phyloP scores from a whole-genome alignment of 2,888 invertebrate genomes.

The Hybos culiciformis region DNA sequence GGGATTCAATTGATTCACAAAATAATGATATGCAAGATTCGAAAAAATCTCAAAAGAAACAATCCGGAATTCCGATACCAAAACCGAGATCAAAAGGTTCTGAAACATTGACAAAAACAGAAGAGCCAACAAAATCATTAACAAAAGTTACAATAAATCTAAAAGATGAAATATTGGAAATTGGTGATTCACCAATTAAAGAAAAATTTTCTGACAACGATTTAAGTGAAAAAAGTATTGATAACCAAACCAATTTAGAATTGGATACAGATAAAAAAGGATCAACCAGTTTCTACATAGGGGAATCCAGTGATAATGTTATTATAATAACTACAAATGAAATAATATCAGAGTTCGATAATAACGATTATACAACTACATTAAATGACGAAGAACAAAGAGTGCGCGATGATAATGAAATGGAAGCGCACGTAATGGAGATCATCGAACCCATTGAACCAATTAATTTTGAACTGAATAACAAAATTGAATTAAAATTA shows the following conservation, averaged over 20 bases:
- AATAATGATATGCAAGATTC: slow-evolving; percentile 1
- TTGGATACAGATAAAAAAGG: too few species aligned
- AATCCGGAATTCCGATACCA: slow-evolving; percentile 23
- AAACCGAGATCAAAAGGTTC: slow-evolving; percentile 30
- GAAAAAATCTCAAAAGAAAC: slow-evolving; percentile 3
- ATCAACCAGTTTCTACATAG: slow-evolving; percentile 36
- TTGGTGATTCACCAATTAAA: slow-evolving; percentile 9
- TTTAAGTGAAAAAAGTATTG: slow-evolving; percentile 12
- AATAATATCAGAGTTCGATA: slow-evolving; percentile 12
- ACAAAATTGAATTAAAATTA: slow-evolving; percentile 13
- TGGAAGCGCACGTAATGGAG: slow-evolving; percentile 16
- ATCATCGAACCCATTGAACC: slow-evolving; percentile 5
- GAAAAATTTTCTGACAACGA: slow-evolving; percentile 10
- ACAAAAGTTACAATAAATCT: slow-evolving; percentile 14
- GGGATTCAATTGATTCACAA: slow-evolving; percentile 14
- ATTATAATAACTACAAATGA: slow-evolving; percentile 26
- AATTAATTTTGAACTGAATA: not conserved
- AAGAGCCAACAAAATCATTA: slow-evolving; percentile 9
- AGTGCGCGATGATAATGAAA: not conserved
- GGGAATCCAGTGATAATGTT: slow-evolving; percentile 33
- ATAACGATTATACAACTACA: slow-evolving; percentile 14
- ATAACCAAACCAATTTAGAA: slow-evolving; percentile 7
- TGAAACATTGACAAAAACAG: slow-evolving; percentile 19
- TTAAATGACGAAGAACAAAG: slow-evolving; percentile 7
- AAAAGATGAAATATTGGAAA: slow-evolving; percentile 15